Percentiles rank a stretch among this genome's conserved stretches.
Conservation (phyloP, 2,113 vertebrate species). For the Capricornis sumatraensis region DNA sequence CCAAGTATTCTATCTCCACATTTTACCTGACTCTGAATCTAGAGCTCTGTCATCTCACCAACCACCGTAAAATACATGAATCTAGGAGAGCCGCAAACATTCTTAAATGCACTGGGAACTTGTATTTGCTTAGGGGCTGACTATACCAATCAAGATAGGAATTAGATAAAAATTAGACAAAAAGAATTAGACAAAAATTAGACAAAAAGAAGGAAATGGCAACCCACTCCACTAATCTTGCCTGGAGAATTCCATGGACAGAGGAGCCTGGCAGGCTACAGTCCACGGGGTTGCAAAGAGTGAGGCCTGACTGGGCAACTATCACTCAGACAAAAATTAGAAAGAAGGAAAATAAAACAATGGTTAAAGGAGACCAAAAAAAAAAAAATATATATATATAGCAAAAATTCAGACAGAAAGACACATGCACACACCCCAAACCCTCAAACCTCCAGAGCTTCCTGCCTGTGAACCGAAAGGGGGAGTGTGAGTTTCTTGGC, state of each 20-base stretch:
- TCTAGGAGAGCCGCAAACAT: not conserved
- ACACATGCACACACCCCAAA: slow-evolving; percentile 46
- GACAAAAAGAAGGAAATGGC: not conserved
- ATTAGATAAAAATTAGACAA: not conserved
- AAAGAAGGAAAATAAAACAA: not conserved
- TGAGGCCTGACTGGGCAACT: not conserved
- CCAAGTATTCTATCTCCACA: not conserved
- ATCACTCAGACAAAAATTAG: not conserved
- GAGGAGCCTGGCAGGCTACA: not conserved
- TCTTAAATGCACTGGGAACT: accelerated
- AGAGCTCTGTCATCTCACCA: not conserved
- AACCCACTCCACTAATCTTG: not conserved
- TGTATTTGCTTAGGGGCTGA: not conserved
- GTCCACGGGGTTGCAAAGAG: not conserved
- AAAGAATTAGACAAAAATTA: not conserved
- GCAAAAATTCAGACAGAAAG: not conserved
- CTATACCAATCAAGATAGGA: not conserved
- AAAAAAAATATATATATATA: not conserved
- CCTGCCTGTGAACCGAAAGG: slow-evolving; percentile 61
- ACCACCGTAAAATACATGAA: accelerated
- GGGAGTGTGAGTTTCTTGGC: not conserved
- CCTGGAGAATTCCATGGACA: not conserved
- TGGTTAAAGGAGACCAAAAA: not conserved
- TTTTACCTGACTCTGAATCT: not conserved
- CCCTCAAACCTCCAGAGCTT: slow-evolving; percentile 65